phyloP scores from a whole-genome alignment of 2,113 vertebrate species.

The Hydrochoerus hydrochaeris region DNA sequence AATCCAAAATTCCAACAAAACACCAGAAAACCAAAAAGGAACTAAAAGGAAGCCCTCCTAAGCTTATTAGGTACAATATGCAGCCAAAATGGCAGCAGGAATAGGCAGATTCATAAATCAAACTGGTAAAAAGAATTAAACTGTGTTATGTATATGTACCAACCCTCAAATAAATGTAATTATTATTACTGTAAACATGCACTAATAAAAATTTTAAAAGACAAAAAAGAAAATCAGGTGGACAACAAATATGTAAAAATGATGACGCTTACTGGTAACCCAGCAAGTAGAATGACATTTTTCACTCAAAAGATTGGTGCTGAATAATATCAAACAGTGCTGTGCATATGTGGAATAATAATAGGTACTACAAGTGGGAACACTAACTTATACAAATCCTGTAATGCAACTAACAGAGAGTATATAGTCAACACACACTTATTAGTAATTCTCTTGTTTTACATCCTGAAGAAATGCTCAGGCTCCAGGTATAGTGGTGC shows the following conservation, averaged over 20 bases:
- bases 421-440: not conserved
- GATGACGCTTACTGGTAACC: not conserved
- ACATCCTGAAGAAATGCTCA: conserved; percentile 11
- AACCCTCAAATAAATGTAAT: not conserved
- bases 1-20: conserved; percentile 46
- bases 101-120: not conserved
- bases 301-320: not conserved
- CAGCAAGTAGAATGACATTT: not conserved
- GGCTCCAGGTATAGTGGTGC: not conserved
- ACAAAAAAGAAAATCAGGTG: not conserved
- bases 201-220: not conserved
- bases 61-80: conserved; percentile 19
- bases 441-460: conserved; percentile 11
- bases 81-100: not conserved
- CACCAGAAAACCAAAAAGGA: not conserved
- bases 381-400: not conserved
- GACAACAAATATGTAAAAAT: not conserved
- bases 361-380: not conserved
- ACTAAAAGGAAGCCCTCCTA: not conserved
- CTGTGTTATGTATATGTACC: not conserved
- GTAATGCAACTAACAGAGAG: not conserved
- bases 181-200: not conserved
- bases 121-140: not conserved
- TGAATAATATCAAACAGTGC: conserved; percentile 21
- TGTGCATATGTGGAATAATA: not conserved